Conservation (phyloP, 2,888 invertebrate species). For the Tetropium fuscum region DNA sequence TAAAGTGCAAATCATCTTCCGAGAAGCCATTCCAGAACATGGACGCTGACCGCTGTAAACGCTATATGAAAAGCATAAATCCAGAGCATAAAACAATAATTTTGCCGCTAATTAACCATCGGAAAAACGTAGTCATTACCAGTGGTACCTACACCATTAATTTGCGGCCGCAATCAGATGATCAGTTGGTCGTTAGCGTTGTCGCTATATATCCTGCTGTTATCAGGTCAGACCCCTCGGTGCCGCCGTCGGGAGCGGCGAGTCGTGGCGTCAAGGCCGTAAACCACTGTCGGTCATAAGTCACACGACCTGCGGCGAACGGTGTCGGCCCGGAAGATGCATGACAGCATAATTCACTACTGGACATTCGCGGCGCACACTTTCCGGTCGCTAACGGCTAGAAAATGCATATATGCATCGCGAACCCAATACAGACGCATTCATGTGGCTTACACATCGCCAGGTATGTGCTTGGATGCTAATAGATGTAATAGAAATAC, state of each 20-base stretch:
- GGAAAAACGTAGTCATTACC: constrained; percentile 42
- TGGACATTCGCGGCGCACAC: constrained; percentile 30
- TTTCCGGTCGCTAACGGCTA: constrained; percentile 36
- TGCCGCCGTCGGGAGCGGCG: constrained; percentile 9
- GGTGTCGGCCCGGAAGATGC: constrained; percentile 48
- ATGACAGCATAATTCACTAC: constrained; percentile 52
- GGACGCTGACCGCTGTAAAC: too few relatives aligned
- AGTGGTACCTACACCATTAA: constrained; percentile 43
- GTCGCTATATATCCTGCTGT: constrained; percentile 47
- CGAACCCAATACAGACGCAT: not conserved
- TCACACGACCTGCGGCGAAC: constrained; percentile 45
- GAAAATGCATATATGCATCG: not conserved
- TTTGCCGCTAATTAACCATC: constrained; percentile 33
- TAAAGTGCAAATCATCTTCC: too few relatives aligned
- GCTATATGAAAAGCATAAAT: not conserved
- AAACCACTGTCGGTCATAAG: constrained; percentile 50
- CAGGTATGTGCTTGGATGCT: not conserved
- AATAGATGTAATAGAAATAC: constrained; percentile 4
- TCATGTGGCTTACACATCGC: not conserved
- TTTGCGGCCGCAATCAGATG: constrained; percentile 48
- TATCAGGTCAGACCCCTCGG: constrained; percentile 33
- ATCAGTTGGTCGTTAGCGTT: constrained; percentile 50
- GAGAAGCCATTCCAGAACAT: too few relatives aligned
- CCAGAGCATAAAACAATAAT: constrained; percentile 14
- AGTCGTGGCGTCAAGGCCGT: constrained; percentile 24